Evolutionary conservation across 2,797 vertebrate genomes (phyloP), one percentile per base, ranked within the genome.

Genomic region (Helicolenus hilgendorfi): DNA sequence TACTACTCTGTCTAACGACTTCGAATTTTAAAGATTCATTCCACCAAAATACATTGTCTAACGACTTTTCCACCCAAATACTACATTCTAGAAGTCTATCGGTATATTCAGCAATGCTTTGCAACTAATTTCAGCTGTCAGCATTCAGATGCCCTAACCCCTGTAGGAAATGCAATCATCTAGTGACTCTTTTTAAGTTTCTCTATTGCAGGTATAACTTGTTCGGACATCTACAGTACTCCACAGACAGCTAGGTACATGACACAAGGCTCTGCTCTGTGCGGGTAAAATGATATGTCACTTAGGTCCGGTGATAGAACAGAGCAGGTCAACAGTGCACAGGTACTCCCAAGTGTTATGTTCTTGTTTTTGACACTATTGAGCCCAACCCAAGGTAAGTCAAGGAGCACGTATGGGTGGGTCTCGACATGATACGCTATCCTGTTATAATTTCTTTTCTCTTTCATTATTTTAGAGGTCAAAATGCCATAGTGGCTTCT

Each of bases 331-430:
- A 81, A n/a, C 49, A 60, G 75, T 36, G 55, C 62, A 72, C 55
- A 81, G 78, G 71, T 74, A 63, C 73, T 70, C 78, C 69, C 58
- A 70, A 20, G 41, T 74, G 63, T 62, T 41, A 18, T 24, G 67
- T 27, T 72, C 79, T 80, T 83, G 71, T 83, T 89, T 83, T 60
- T 53, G 41, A 85, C 77, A 77, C 13, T 22, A 11, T 4, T 59
- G 35, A 56, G 76, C 29, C 76, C 68, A 80, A 70, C 69, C 49
- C 69, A 74, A 65, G 56, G 7, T 22, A 22, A 0, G 4, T 60
- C 7, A 1, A 24, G 10, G 35, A 58, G 8, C 36, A 22, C 73
- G 59, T 2, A 64, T 36, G 35, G 64, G 64, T 53, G 69, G 45
- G 68, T 70, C 58, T 41, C 2, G 3, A 59, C 14, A 27, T 49